Conservation (phyloP, 2,797 vertebrate species). For the Cyprinella venusta region DNA sequence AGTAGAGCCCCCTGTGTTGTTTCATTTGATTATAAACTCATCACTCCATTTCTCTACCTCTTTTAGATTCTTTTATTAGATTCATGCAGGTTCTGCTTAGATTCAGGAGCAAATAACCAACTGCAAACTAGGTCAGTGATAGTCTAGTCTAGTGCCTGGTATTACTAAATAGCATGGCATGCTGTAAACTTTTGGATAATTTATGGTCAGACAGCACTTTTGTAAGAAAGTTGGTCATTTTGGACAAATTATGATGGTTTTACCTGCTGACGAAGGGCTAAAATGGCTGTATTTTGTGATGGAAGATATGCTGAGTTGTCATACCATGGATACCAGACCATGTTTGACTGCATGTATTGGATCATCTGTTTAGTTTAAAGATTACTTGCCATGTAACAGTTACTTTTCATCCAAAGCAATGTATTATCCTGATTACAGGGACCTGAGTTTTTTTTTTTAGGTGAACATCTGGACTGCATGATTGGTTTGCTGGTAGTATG, state of each 20-base stretch:
- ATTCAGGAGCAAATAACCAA: conserved; percentile 3
- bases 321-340: neutral
- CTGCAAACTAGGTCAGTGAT: conserved; percentile 31
- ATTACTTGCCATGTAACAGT: conserved; percentile 10
- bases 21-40: neutral
- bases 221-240: neutral
- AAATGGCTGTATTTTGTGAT: neutral
- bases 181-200: neutral
- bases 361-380: neutral
- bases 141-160: neutral
- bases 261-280: neutral
- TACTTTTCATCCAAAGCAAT: conserved; percentile 16
- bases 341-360: neutral
- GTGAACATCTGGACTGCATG: neutral
- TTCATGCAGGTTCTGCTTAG: conserved; percentile 6
- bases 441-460: neutral
- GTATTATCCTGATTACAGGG: conserved; percentile 8
- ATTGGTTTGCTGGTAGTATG: neutral
- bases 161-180: neutral
- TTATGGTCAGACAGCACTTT: neutral
- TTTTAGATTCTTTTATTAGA: conserved; percentile 20
- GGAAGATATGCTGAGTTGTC: neutral
- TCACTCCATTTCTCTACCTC: neutral
- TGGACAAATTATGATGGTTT: neutral
- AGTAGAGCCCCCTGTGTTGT: neutral